A percentile compares a stretch with the other conserved stretches of the same genome.
Conservation (phyloP, 1,140 invertebrate genomes). For the Hermetia illucens region DNA sequence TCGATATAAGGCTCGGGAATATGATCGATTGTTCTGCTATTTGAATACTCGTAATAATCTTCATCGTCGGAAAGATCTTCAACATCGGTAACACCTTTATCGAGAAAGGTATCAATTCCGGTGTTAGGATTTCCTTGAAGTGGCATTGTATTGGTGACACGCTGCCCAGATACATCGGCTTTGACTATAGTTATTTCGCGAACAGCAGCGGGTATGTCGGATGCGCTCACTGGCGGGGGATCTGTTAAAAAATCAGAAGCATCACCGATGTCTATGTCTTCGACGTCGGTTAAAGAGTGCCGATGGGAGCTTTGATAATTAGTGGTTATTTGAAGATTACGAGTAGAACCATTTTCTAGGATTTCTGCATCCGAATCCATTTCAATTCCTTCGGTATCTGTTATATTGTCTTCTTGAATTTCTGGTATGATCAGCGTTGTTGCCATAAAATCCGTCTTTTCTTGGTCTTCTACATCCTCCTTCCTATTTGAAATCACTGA, state of each 20-base stretch:
- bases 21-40: slow-evolving; percentile 6
- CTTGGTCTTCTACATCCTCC: no score
- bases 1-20: no score
- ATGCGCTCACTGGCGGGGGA: slow-evolving; percentile 13
- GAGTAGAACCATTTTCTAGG: slow-evolving; percentile 7
- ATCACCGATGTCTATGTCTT: slow-evolving; percentile 28
- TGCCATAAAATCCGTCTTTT: slow-evolving; percentile 4
- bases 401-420: slow-evolving; percentile 24
- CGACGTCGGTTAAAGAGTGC: slow-evolving; percentile 27
- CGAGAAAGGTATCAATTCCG: no score
- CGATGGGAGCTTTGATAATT: slow-evolving; percentile 18
- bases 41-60: slow-evolving; percentile 14
- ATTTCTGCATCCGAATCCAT: slow-evolving; percentile 29
- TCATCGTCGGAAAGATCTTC: slow-evolving; percentile 33
- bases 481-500: no score
- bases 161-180: slow-evolving; percentile 32
- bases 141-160: slow-evolving; percentile 31
- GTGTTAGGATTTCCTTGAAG: slow-evolving; percentile 28
- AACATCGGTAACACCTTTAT: slow-evolving; percentile 29
- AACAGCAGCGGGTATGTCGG: slow-evolving; percentile 26
- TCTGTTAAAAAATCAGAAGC: slow-evolving; percentile 10
- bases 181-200: slow-evolving; percentile 33
- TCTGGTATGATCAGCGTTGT: slow-evolving; percentile 1
- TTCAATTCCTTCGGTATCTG: slow-evolving; percentile 35
- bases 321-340: no score